These are phyloP conservation scores for Pedetes capensis DNA, from an alignment of 2,113 vertebrate species.

Conservation along the genomic window DNA sequence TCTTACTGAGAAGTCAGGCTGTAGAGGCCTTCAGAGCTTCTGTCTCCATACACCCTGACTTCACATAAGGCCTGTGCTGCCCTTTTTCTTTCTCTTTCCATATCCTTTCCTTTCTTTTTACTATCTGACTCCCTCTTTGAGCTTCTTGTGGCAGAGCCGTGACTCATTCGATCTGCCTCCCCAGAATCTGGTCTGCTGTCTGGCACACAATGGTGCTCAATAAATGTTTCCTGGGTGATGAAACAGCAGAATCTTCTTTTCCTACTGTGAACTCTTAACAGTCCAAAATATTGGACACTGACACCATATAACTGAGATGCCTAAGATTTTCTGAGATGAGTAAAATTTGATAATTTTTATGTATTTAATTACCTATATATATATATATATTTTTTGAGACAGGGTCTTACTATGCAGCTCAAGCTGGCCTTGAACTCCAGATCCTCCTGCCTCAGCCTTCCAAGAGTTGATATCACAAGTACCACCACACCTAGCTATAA, in stretches of 20 bases:
- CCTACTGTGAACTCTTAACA: not conserved
- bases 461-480: no score
- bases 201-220: not conserved
- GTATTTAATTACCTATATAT: no score
- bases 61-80: not conserved
- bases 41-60: not conserved
- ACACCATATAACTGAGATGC: not conserved
- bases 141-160: not conserved
- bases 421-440: no score
- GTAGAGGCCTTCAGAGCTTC: not conserved
- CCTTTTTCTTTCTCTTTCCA: not conserved
- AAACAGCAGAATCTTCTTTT: not conserved
- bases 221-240: not conserved
- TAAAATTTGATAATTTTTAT: not conserved
- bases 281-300: not conserved
- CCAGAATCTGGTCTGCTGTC: not conserved
- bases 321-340: not conserved
- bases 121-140: not conserved
- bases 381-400: no score
- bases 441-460: no score
- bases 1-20: not conserved
- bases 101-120: not conserved
- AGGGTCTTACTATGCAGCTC: no score
- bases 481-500: no score
- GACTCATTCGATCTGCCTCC: conserved; percentile 11